These are phyloP conservation scores for Synanceia verrucosa DNA, from an alignment of 2,797 vertebrate species.

Conservation along the genomic window DNA sequence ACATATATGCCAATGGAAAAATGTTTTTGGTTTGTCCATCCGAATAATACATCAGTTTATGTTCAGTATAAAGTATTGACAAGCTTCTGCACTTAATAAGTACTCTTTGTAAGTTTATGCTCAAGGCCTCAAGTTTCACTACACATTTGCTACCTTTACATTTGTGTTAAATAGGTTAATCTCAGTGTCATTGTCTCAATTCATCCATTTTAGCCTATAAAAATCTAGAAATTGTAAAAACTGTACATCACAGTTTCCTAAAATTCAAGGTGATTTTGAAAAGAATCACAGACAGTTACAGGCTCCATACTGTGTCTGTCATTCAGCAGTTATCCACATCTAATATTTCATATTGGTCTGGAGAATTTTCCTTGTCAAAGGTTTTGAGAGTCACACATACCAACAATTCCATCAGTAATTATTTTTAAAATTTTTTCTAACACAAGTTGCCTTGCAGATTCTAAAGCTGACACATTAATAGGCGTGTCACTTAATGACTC, in stretches of 20 bases:
- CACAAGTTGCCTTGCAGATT: not conserved
- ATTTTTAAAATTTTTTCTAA: not conserved
- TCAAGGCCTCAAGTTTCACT: not conserved
- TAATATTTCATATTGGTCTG: not conserved
- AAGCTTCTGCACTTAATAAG: not conserved
- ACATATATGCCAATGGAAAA: not conserved
- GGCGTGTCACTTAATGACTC: not conserved
- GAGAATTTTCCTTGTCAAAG: not conserved
- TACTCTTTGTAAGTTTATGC: not conserved
- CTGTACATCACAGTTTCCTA: not conserved
- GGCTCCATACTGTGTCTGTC: not conserved
- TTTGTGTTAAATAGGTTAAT: not conserved
- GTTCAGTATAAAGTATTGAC: not conserved
- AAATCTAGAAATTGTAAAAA: not conserved
- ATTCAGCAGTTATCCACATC: not conserved
- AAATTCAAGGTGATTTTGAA: not conserved
- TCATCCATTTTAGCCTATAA: not conserved
- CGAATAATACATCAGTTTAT: not conserved
- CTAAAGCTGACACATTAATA: slow-evolving; percentile 4
- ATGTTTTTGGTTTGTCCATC: no score
- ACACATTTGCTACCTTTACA: not conserved
- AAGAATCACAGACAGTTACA: not conserved
- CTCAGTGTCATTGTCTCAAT: not conserved
- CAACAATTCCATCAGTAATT: not conserved
- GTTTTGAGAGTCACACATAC: not conserved